Base-by-base conservation (phyloP, 1,140 invertebrate species). In the Lutraria rhynchaena region DNA sequence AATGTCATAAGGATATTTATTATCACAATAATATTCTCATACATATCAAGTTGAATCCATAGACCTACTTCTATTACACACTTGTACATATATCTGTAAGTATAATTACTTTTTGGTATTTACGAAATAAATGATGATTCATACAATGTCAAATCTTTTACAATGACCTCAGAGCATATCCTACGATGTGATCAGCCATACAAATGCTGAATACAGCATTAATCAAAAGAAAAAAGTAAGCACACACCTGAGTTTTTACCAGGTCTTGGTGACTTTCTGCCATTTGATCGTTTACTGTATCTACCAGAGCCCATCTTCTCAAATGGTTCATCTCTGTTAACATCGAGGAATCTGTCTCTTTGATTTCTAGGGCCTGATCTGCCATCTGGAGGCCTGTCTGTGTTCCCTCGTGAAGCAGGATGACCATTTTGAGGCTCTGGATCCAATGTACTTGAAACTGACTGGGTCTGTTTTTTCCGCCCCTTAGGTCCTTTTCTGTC, bases 181-280 rank as follows among this genome's bases (percentile, higher is more conserved):
- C n/a, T n/a, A n/a, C n/a, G n/a, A n/a, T n/a, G n/a, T n/a, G n/a
- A n/a, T n/a, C n/a, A n/a, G n/a, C n/a, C n/a, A n/a, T n/a, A n/a
- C n/a, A n/a, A n/a, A n/a, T n/a, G n/a, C n/a, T n/a, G n/a, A n/a
- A n/a, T n/a, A n/a, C n/a, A n/a, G n/a, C n/a, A n/a, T n/a, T n/a
- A n/a, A n/a, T n/a, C n/a, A n/a, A 41, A 41, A 55, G 4, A 5
- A 55, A 55, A 55, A 19, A 55, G 7, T 55, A 27, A 22, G 24
- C 11, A 1, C 37, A 22, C 49, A 69, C 76, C 76, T 55, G 76
- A 80, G 44, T 31, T 57, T 80, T 70, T 80, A 1, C 63, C 83
- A 17, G 75, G 53, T 70, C 83, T 76, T 41, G 86, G 83, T 44
- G 86, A 87, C 58, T 84, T 87, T 41, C 69, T 46, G 3, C 67